These are phyloP conservation scores for Clamator glandarius DNA, from an alignment of 2,797 vertebrate species.

Conservation along the genomic window DNA sequence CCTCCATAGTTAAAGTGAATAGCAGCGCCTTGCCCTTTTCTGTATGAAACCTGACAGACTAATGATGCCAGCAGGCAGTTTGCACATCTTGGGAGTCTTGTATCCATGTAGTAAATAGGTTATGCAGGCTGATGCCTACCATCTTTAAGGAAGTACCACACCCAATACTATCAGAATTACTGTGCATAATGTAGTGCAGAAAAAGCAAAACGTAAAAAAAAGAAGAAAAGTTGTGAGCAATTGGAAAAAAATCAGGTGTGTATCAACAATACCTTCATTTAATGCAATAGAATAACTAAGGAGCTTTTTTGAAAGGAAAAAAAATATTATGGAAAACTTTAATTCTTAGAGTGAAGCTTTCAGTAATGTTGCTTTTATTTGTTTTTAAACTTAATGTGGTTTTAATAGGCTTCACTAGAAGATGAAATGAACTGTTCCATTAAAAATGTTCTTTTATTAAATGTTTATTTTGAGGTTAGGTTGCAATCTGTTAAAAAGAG, in stretches of 20 bases:
- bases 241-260: neutral
- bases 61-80: neutral
- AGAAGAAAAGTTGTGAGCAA: neutral
- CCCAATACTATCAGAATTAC: neutral
- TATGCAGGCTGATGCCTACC: neutral
- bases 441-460: slow-evolving; percentile 43
- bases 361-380: neutral
- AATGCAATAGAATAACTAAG: neutral
- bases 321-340: neutral
- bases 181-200: neutral
- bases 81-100: neutral
- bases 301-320: neutral
- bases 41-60: neutral
- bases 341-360: neutral
- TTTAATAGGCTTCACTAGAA: slow-evolving; percentile 7
- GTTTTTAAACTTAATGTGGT: neutral
- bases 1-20: neutral
- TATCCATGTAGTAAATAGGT: neutral
- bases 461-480: slow-evolving; percentile 42
- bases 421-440: neutral
- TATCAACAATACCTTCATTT: neutral
- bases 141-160: neutral
- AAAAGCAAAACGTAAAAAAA: neutral
- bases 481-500: slow-evolving; percentile 58
- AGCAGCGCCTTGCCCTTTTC: neutral